These are phyloP conservation scores for Tetragnatha montana DNA, from an alignment of 2,888 invertebrate species.

Conservation along the genomic window DNA sequence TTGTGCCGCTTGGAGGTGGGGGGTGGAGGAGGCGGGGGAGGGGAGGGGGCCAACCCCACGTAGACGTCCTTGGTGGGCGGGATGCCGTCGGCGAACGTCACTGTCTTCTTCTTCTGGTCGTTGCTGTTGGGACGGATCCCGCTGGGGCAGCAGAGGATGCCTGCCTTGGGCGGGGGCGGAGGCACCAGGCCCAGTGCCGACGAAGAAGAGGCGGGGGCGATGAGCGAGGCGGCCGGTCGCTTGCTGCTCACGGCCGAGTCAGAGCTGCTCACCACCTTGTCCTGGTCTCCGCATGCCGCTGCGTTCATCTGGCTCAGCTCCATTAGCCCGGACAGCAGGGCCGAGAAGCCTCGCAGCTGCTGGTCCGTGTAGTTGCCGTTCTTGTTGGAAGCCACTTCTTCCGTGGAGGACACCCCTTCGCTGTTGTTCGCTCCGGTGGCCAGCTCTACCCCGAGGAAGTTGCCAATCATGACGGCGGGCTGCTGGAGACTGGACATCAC, in stretches of 20 bases:
- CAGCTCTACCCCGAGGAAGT: background rate
- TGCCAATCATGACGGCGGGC: background rate
- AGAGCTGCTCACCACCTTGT: constrained; percentile 4
- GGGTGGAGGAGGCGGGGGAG: constrained; percentile 70
- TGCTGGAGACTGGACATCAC: background rate
- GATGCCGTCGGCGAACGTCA: constrained; percentile 72
- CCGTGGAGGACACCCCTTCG: constrained; percentile 60
- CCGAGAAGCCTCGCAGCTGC: no score
- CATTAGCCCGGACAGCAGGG: no score
- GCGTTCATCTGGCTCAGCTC: no score
- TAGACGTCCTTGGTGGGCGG: constrained; percentile 71
- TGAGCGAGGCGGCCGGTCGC: constrained; percentile 1
- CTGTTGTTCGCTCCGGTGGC: constrained; percentile 17
- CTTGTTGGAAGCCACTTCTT: constrained; percentile 3
- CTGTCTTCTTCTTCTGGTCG: constrained; percentile 72
- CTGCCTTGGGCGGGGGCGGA: constrained; percentile 68
- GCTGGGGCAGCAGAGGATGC: constrained; percentile 71
- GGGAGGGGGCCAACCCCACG: constrained; percentile 55
- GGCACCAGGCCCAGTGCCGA: background rate
- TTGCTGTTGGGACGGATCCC: constrained; percentile 69
- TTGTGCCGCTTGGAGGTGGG: constrained; percentile 63
- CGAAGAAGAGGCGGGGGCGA: constrained; percentile 40
- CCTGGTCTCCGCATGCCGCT: background rate
- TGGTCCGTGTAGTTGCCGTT: no score
- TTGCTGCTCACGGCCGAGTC: constrained; percentile 27